These are phyloP conservation scores for Metalampra italica DNA, from an alignment of 2,888 invertebrate genomes.

Conservation along the genomic window DNA sequence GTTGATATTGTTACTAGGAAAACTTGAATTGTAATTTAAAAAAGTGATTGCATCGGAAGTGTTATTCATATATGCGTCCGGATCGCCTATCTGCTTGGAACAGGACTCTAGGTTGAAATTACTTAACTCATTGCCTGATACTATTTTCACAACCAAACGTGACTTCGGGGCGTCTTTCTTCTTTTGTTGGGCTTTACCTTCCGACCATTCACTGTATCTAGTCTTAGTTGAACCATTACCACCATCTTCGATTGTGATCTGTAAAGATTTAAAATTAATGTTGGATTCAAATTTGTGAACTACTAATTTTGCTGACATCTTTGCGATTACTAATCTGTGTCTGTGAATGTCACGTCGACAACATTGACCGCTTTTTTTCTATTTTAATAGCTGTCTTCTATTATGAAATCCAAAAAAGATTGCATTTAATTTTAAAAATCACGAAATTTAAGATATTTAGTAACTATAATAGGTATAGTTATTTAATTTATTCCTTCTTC, in stretches of 20 bases:
- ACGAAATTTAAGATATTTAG: no score
- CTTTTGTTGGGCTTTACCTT: slow-evolving; percentile 40
- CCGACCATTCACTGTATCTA: slow-evolving; percentile 56
- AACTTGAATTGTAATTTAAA: background rate
- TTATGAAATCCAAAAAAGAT: background rate
- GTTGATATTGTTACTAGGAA: background rate
- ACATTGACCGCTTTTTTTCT: background rate
- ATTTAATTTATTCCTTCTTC: no score
- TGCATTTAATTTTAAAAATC: background rate
- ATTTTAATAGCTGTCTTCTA: background rate
- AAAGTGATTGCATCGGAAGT: background rate
- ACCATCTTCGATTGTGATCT: slow-evolving; percentile 47
- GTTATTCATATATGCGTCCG: slow-evolving; percentile 9
- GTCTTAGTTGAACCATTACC: slow-evolving; percentile 33
- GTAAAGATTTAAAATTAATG: slow-evolving; percentile 51
- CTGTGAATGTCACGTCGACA: slow-evolving; percentile 18
- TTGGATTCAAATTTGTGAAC: slow-evolving; percentile 65
- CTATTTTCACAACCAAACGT: slow-evolving; percentile 61
- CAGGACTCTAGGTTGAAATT: slow-evolving; percentile 55
- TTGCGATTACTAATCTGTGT: no score
- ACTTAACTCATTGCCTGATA: slow-evolving; percentile 44
- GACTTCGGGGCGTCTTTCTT: slow-evolving; percentile 44
- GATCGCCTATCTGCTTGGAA: slow-evolving; percentile 40
- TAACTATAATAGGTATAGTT: no score
- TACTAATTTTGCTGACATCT: slow-evolving; percentile 68